Evolutionary conservation across 1,140 invertebrate genomes (phyloP), one percentile per base, ranked within the genome.

Genomic region (Pogonus chalceus): DNA sequence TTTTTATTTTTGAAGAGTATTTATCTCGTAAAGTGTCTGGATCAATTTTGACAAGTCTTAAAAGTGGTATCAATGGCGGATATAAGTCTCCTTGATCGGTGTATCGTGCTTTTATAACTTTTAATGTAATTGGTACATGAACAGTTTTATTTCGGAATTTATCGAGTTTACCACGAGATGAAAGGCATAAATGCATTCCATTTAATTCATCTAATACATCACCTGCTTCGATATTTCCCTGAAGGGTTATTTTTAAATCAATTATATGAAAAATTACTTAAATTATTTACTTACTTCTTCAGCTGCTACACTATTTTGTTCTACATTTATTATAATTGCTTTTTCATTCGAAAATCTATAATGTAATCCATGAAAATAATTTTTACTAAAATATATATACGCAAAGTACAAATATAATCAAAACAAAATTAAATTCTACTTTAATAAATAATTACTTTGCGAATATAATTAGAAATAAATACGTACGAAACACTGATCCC

Each of bases 161-260:
- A 35, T 67, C 66, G 18, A 82, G 63, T 43, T 72, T 72, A 24
- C 76, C 74, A 62, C 71, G 72, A 10, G 65, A 71, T 51, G 69
- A 64, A 26, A 61, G 62, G 48, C 68, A 73, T 61, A 72, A 77
- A 43, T 70, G 67, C 61, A 68, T 72, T 56, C 71, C 76, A 65
- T 81, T 83, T 58, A 83, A 71, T 57, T 80, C 78, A 64, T 82
- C 80, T 18, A 84, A 61, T n/a, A 84, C 65, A 64, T 83, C 81
- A 24, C 81, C 81, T 37, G 76, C 60, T 61, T 73, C 67, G 23
- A 83, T 69, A 61, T 79, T 77, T 52, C 73, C 73, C 81, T 84
- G 59, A 56, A 67, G 63, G 21, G 64, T 23, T 59, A 21, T 47
- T 46, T 12, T 50, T 59, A 46, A 35, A 51, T 43, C 46, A 43